phyloP scores from a whole-genome alignment of 2,888 invertebrate species.

The Synergus umbraculus region DNA sequence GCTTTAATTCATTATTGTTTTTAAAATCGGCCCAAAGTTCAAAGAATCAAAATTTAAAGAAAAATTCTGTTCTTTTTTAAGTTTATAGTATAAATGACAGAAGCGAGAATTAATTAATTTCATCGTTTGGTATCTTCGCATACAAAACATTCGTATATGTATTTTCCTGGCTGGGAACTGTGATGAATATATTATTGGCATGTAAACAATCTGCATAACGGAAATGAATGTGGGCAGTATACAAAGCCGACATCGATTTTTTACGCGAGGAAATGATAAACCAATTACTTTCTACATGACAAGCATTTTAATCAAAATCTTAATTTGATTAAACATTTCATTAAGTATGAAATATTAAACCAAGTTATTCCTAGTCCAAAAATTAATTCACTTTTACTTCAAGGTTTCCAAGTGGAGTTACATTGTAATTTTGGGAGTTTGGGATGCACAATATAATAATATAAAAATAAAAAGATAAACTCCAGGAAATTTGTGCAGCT shows the following conservation, averaged over 20 bases:
- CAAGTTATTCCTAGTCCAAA: neutral
- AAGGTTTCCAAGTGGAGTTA: no score
- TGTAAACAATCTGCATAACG: neutral
- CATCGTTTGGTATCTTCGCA: neutral
- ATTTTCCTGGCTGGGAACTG: neutral
- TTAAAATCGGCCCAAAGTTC: no score
- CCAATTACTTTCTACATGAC: neutral
- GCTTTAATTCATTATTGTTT: neutral
- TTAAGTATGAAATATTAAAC: no score
- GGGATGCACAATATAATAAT: neutral
- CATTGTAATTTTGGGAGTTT: neutral
- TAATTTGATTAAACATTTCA: neutral
- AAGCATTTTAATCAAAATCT: neutral
- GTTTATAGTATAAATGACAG: neutral
- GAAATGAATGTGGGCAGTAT: neutral
- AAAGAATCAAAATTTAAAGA: no score
- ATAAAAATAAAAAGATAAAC: neutral
- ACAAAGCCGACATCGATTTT: neutral
- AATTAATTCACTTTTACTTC: neutral
- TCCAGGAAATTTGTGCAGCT: neutral
- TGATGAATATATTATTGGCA: conserved; percentile 2
- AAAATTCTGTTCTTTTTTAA: no score
- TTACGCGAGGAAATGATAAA: conserved; percentile 1
- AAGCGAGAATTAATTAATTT: neutral
- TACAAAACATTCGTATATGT: neutral